Base-by-base conservation (phyloP, 2,888 invertebrate species). In the Chydorus sphaericus region DNA sequence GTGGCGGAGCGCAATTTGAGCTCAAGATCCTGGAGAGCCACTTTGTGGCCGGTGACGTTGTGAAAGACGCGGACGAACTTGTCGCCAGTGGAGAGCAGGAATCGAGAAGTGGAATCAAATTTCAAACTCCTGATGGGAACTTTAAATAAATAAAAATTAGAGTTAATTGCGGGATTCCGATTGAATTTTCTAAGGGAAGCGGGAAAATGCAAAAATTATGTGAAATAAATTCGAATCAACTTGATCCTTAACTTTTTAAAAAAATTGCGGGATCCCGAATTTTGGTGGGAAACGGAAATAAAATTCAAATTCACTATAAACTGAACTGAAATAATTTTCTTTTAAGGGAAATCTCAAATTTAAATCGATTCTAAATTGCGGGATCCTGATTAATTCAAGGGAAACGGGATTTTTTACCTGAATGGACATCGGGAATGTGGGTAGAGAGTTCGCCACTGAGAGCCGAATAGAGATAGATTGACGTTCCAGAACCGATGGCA, bases 91-190 rank as follows among this genome's bases (percentile, higher is more conserved):
- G 80, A 78, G 61, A 84, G 75, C 44, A 90, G 65, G 65, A 80
- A 83, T 65, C 82, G 81, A 23, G 85, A 83, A 59, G 78, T 75
- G 4, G 83, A 76, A 66, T 89, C 86, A 67, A 90, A 91, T 59
- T 75, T 69, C 63, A 92, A 70, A 59, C 77, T 73, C 51, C 76
- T 77, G 62, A 89, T 79, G 30, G 76, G 68, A 61, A 79, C 87
- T 86, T 73, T 11, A 75, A 75, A 30, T n/a, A 18, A 26, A 38
- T 11, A 18, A n/a, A 10, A 14, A 1, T 4, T 44, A 44, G 20
- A 26, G n/a, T n/a, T n/a, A n/a, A 37, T 37, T 37, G n/a, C 3
- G n/a, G 38, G 38, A 3, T 4, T 4, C 6, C 38, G 4, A 37
- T 37, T 37, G 16, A 37, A 16, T 37, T 37, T 37, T 37, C 18